Evolutionary conservation across 2,888 invertebrate species (phyloP).

Genomic region (Hydrotaea cyrtoneurina): DNA sequence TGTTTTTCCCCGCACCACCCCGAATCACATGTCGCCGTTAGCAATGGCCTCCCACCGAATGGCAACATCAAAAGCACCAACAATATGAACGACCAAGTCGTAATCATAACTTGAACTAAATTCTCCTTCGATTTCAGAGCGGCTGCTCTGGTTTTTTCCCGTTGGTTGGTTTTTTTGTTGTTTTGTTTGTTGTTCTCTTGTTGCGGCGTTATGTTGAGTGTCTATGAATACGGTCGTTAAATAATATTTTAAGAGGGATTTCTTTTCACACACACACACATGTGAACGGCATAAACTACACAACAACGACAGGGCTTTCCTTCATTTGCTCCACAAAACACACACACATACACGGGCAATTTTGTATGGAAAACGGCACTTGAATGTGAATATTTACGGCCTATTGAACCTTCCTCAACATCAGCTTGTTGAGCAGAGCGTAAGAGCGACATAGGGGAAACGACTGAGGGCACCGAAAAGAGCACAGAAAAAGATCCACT

Average conservation of each 20-base stretch:
- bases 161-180: not conserved
- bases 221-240: slow-evolving; percentile 30
- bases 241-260: slow-evolving; percentile 42
- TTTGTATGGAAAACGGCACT: slow-evolving; percentile 4
- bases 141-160: not conserved
- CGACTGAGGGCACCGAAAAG: not conserved
- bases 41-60: not conserved
- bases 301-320: too few species aligned
- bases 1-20: not conserved
- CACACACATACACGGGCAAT: not conserved
- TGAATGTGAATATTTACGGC: slow-evolving; percentile 38
- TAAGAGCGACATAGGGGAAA: too few species aligned
- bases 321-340: not conserved
- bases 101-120: slow-evolving; percentile 57
- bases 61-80: not conserved
- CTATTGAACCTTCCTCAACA: slow-evolving; percentile 43
- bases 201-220: slow-evolving; percentile 1
- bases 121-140: slow-evolving; percentile 27
- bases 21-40: too few species aligned
- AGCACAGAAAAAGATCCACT: not conserved
- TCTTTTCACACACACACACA: not conserved
- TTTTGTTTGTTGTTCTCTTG: not conserved
- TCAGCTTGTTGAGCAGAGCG: not conserved
- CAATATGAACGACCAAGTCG: slow-evolving; percentile 5
- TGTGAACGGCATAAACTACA: not conserved